Conservation (phyloP, 2,113 vertebrate genomes). For the Menidia beryllina region DNA sequence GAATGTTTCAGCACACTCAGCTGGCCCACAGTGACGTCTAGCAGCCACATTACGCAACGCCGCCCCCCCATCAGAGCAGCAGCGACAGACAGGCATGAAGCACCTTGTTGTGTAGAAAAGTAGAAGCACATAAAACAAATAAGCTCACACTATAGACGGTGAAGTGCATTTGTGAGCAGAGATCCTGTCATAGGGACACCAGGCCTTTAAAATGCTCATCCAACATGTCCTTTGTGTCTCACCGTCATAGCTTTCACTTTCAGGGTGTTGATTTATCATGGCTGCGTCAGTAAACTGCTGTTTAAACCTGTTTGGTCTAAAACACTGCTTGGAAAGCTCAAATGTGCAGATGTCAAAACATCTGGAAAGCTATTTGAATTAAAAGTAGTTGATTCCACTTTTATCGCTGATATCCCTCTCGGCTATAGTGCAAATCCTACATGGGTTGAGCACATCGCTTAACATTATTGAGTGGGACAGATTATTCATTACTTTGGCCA, state of each 20-base stretch:
- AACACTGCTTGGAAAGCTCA: background rate
- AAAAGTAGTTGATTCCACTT: constrained; percentile 1
- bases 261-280: no score
- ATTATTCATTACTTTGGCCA: constrained; percentile 76
- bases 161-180: background rate
- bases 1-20: constrained; percentile 68
- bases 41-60: constrained; percentile 68
- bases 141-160: background rate
- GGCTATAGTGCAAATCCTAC: constrained; percentile 27
- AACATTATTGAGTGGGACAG: constrained; percentile 69
- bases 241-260: constrained; percentile 5
- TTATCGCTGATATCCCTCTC: constrained; percentile 17
- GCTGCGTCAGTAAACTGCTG: background rate
- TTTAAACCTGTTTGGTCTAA: background rate
- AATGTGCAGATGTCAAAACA: background rate
- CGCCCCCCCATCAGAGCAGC: constrained; percentile 36
- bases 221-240: background rate
- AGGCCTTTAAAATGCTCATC: background rate
- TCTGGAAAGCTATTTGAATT: background rate
- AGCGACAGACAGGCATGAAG: constrained; percentile 34
- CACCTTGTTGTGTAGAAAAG: constrained; percentile 34
- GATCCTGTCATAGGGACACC: background rate
- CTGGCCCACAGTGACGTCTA: constrained; percentile 64
- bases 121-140: constrained; percentile 2
- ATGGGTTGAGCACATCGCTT: constrained; percentile 36